Percentiles rank a stretch among this genome's conserved stretches.
phyloP scores from a whole-genome alignment of 2,113 vertebrate genomes.

The Syngnathus typhle region DNA sequence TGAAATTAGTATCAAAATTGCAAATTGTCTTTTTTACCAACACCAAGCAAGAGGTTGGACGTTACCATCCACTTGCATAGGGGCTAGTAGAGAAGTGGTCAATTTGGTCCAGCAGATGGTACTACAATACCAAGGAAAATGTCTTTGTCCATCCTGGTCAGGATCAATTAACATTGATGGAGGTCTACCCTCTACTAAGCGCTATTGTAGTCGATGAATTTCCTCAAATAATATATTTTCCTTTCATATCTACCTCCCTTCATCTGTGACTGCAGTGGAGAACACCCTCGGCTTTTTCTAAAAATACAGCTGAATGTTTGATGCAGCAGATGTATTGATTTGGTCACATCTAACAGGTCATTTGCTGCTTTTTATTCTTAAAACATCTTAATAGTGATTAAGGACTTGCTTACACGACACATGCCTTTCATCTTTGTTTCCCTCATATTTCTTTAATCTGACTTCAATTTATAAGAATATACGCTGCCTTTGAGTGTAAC shows the following conservation, averaged over 20 bases:
- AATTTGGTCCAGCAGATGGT: too few species aligned
- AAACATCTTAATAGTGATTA: neutral
- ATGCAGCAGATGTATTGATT: neutral
- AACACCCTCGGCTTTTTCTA: neutral
- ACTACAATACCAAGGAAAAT: too few species aligned
- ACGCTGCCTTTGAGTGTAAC: slow-evolving; percentile 36
- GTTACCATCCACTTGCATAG: too few species aligned
- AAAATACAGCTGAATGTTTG: neutral
- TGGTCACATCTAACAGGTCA: neutral
- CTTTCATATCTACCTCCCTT: neutral
- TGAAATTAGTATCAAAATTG: too few species aligned
- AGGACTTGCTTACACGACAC: slow-evolving; percentile 4
- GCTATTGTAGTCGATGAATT: neutral
- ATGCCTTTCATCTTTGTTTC: slow-evolving; percentile 5
- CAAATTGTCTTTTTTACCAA: too few species aligned
- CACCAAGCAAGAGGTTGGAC: too few species aligned
- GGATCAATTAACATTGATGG: neutral
- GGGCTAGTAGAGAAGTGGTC: too few species aligned
- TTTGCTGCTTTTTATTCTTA: neutral
- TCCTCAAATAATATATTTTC: neutral
- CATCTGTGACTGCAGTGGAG: neutral
- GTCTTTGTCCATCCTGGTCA: too few species aligned
- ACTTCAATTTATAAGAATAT: neutral
- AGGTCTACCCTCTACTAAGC: neutral
- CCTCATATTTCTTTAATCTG: neutral